Base-by-base conservation (phyloP, 2,113 vertebrate genomes). In the Brachypteracias leptosomus region DNA sequence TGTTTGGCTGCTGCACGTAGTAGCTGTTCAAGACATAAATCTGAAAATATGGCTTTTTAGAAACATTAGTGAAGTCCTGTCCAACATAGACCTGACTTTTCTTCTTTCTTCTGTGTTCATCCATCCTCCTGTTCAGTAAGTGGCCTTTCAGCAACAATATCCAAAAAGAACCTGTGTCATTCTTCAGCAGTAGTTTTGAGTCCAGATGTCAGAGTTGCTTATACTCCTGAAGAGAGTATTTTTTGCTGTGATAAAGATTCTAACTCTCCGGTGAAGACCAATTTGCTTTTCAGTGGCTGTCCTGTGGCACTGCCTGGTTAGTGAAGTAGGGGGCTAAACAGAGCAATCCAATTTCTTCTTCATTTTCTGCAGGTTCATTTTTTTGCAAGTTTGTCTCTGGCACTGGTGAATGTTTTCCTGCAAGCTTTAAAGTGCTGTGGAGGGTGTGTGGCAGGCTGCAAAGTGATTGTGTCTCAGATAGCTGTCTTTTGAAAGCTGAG, bases 401-500 rank as follows among this genome's bases (percentile, higher is more conserved):
- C 61, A 28, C 5, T 81, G 35, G 17, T 78, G 42, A 81, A 49
- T 57, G 61, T 42, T 84, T 87, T 89, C 28, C 55, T 82, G 26
- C 36, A 58, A 76, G 35, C 28, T 89, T 85, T 57, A 88, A 91
- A 93, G 51, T 92, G 36, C 65, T 55, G 11, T 3, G 5, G 72
- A 70, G 36, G 31, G 31, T 36, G 35, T 40, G 6, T 58, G 62
- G 73, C 84, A 88, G 86, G 66, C 79, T 67, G 42, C 71, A 58
- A 81, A 93, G 47, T 66, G 65, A 92, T n/a, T 66, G 11, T 55
- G 71, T 67, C 86, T 92, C 46, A 40, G 40, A 84, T 68, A 82
- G 62, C 82, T 93, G 71, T 73, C 90, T 89, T 85, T 51, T 79
- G 83, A 93, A 92, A 95, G 90, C 83, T 7, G 47, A 93, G 51